Conservation (phyloP, 2,888 invertebrate species). For the Agrochola lychnidis region DNA sequence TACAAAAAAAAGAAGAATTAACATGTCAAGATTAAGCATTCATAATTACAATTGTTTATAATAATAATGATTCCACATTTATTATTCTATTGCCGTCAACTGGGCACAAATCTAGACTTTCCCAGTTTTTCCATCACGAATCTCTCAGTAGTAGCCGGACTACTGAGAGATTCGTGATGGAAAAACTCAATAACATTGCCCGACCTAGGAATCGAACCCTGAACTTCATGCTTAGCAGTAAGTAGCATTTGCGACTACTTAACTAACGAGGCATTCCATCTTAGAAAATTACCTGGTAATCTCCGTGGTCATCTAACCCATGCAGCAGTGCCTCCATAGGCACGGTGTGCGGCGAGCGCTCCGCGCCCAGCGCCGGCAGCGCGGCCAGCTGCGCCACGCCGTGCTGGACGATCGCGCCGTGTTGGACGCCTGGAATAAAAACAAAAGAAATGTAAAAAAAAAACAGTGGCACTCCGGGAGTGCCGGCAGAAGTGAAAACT, state of each 20-base stretch:
- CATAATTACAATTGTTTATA: no score
- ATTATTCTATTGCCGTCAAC: not conserved
- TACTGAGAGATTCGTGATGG: not conserved
- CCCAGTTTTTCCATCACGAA: no score
- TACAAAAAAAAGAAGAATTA: no score
- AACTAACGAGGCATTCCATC: not conserved
- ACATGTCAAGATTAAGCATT: no score
- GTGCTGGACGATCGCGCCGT: constrained; percentile 71
- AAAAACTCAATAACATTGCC: not conserved
- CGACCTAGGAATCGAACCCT: not conserved
- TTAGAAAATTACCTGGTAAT: constrained; percentile 79
- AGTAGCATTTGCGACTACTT: not conserved
- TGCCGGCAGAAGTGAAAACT: no score
- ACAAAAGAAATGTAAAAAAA: not conserved
- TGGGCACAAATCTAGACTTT: not conserved
- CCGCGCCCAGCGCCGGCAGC: constrained; percentile 56
- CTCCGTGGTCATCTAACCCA: constrained; percentile 74
- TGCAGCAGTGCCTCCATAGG: constrained; percentile 80
- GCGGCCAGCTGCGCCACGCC: constrained; percentile 70
- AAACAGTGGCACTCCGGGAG: no score
- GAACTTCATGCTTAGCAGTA: not conserved
- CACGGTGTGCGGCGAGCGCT: constrained; percentile 62
- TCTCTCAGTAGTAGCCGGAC: no score
- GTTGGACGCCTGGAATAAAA: constrained; percentile 64
- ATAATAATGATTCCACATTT: no score